Evolutionary conservation across 92 coral and sea anemone species (phyloP), one percentile per base, ranked within the genome.

Genomic region (Umimayanthus kanabou): DNA sequence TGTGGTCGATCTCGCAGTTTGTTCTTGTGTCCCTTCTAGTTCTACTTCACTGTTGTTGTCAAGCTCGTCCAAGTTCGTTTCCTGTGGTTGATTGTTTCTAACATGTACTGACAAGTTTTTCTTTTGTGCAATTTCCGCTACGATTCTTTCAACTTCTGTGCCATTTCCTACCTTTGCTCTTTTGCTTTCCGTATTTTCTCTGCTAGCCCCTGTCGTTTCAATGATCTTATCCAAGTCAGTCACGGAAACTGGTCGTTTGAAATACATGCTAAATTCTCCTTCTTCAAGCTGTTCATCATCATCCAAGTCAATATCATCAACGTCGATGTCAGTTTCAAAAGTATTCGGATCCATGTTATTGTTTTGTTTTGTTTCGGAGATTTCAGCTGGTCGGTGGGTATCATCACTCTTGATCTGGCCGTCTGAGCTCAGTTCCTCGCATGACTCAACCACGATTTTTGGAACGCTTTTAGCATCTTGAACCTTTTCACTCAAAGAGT

Each of bases 301-400:
- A 30, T 85, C 84, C 23, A 85, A 75, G 29, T 79, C 95, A 73
- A 92, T 79, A 87, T 97, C 97, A 39, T 89, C 82, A 39, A 90
- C 92, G 42, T 96, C 98, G 58, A 95, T 93, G 93, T 96, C 98
- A 23, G 96, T 90, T 87, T 97, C 98, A 79, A 94, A 94, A 39
- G 87, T 40, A 49, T 87, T 71, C 0, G 82, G 73, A 58, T 73
- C 80, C 58, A 70, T 75, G 61, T 55, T 43, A 9, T 18, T n/a
- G n/a, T 39, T 87, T 76, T 77, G 25, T n/a, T 76, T 85, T 11
- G 57, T 47, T 69, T 82, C 71, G 57, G 81, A 43, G 73, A 28
- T 73, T 43, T 88, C 88, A 64, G 71, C 43, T 76, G 85, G 39
- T 81, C 84, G 81, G 84, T 73, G 65, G 26, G 64, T 43, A 78